A percentile compares a stretch with the other conserved stretches of the same genome.
phyloP scores from a whole-genome alignment of 2,888 invertebrate species.

The Eristalis intricaria region DNA sequence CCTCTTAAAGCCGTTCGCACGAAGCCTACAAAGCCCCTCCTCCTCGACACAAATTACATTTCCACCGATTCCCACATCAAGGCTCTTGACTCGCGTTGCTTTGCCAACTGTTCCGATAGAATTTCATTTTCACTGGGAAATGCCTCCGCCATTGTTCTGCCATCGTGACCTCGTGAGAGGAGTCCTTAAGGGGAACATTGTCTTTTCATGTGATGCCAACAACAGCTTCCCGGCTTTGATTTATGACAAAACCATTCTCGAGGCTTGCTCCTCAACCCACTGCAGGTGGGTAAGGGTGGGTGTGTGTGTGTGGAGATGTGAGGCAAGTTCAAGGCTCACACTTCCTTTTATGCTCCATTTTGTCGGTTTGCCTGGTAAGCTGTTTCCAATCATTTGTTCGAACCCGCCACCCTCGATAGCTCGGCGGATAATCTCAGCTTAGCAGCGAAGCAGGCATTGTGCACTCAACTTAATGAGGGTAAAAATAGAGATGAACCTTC shows the following conservation, averaged over 20 bases:
- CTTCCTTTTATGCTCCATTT: background rate
- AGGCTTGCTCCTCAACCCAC: too few relatives aligned
- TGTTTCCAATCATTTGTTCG: background rate
- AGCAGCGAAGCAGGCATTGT: background rate
- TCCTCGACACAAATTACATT: background rate
- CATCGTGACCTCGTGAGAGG: background rate
- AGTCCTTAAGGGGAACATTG: background rate
- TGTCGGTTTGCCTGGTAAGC: background rate
- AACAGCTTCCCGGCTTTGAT: background rate
- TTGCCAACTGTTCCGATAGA: background rate
- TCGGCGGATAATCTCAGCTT: background rate
- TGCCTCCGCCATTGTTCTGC: background rate
- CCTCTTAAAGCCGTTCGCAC: background rate
- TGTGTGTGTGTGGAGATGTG: background rate
- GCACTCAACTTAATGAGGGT: conserved; percentile 13
- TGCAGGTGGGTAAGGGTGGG: background rate
- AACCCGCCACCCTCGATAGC: background rate
- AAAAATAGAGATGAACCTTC: conserved; percentile 19
- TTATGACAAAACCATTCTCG: background rate
- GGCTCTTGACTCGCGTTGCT: background rate
- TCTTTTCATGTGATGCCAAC: background rate
- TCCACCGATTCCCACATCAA: background rate
- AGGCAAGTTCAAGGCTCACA: background rate
- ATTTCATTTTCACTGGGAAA: background rate
- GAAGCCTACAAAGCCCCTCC: background rate